A percentile compares a stretch with the other conserved stretches of the same genome.
phyloP scores from a whole-genome alignment of 1,140 invertebrate species.

The Eulimnadia texana region DNA sequence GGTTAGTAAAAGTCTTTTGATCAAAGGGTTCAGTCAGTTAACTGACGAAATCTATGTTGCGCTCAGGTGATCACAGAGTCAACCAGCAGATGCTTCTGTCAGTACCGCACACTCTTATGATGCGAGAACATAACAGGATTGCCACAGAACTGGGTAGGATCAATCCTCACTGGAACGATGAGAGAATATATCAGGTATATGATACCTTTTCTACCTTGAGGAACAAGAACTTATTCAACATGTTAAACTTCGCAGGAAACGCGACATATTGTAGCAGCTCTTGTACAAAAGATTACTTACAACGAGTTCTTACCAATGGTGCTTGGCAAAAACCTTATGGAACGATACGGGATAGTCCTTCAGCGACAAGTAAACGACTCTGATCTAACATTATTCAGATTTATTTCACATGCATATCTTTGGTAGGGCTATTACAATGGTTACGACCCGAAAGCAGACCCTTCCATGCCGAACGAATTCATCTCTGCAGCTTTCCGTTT shows the following conservation, averaged over 20 bases:
- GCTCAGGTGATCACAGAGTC: slow-evolving; percentile 35
- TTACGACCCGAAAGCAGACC: slow-evolving; percentile 26
- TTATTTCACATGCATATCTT: neutral
- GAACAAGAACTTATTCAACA: neutral
- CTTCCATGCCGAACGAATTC: slow-evolving; percentile 27
- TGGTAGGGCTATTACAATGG: slow-evolving; percentile 32
- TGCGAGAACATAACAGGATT: slow-evolving; percentile 36
- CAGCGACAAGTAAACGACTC: slow-evolving; percentile 19
- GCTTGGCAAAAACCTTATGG: slow-evolving; percentile 34
- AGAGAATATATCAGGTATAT: slow-evolving; percentile 35
- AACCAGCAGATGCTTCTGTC: slow-evolving; percentile 47
- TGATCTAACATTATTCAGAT: neutral
- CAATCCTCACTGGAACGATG: slow-evolving; percentile 41
- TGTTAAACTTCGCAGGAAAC: slow-evolving; percentile 29
- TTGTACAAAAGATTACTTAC: slow-evolving; percentile 40
- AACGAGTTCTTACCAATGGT: slow-evolving; percentile 41
- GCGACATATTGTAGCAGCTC: slow-evolving; percentile 35
- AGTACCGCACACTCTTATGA: slow-evolving; percentile 34
- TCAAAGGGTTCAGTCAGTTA: neutral
- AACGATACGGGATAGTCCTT: slow-evolving; percentile 24
- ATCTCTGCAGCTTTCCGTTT: slow-evolving; percentile 37
- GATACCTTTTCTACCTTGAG: too few species aligned
- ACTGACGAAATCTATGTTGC: neutral
- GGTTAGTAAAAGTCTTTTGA: slow-evolving; percentile 24
- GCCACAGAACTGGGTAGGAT: slow-evolving; percentile 29